A percentile compares a stretch with the other conserved stretches of the same genome.
These are phyloP conservation scores for Drosophila demipolita DNA, from an alignment of 2,888 invertebrate species.

Conservation along the genomic window DNA sequence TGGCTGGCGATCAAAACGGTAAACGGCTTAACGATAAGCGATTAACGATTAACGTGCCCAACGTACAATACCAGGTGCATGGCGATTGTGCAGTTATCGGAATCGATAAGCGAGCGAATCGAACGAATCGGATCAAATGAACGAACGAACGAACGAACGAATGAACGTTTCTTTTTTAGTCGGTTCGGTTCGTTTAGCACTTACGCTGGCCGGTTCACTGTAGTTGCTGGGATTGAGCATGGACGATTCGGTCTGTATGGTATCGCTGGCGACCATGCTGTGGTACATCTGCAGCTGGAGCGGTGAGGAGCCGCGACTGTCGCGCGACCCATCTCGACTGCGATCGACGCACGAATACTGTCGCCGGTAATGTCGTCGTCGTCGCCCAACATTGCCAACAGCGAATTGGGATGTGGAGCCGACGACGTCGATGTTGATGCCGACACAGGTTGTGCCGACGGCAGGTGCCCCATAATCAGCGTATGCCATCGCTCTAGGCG, in stretches of 20 bases:
- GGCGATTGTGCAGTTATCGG: constrained; percentile 58
- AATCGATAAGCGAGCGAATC: constrained; percentile 54
- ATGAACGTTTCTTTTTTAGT: constrained; percentile 10
- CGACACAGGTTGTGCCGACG: constrained; percentile 43
- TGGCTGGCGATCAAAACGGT: constrained; percentile 40
- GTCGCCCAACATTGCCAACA: constrained; percentile 73
- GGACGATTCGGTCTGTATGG: constrained; percentile 77
- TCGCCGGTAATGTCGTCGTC: constrained; percentile 83
- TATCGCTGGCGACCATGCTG: constrained; percentile 79
- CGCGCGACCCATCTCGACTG: constrained; percentile 83
- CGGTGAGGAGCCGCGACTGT: constrained; percentile 82
- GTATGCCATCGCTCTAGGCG: constrained; percentile 67
- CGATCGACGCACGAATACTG: constrained; percentile 84
- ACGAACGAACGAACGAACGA: constrained; percentile 28
- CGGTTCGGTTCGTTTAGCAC: constrained; percentile 50
- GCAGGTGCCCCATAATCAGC: constrained; percentile 60
- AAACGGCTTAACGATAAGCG: constrained; percentile 22
- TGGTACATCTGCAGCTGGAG: constrained; percentile 68
- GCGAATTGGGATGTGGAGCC: constrained; percentile 23
- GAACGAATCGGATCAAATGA: constrained; percentile 35
- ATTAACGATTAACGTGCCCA: constrained; percentile 45
- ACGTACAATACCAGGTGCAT: constrained; percentile 53
- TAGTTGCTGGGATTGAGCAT: constrained; percentile 76
- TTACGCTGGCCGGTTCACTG: constrained; percentile 82
- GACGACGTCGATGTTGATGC: constrained; percentile 37